Percentiles rank a stretch among this genome's conserved stretches.
Evolutionary conservation across 2,113 vertebrate genomes (phyloP).

Genomic region (Aleadryas rufinucha): DNA sequence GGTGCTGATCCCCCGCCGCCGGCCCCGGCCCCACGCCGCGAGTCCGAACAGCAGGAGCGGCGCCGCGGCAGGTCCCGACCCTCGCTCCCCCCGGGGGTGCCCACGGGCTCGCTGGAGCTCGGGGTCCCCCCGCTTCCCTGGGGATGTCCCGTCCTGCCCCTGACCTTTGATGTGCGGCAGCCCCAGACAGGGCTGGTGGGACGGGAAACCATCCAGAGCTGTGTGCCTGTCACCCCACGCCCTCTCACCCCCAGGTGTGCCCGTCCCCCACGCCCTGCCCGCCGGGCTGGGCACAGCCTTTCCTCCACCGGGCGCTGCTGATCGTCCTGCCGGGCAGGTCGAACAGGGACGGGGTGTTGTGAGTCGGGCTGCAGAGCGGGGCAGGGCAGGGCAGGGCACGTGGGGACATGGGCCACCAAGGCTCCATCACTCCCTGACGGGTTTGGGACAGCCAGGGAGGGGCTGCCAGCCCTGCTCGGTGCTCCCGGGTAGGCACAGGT

Average conservation of each 20-base stretch:
- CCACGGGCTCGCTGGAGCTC: fast-evolving
- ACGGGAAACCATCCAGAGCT: background rate
- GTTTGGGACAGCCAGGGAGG: background rate
- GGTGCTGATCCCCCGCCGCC: background rate
- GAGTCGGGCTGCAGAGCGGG: background rate
- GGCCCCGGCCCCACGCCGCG: too few species aligned
- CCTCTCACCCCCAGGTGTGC: background rate
- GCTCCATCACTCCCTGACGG: background rate
- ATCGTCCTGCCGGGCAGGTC: background rate
- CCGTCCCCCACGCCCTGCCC: background rate
- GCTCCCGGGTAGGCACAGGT: background rate
- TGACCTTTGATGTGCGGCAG: background rate
- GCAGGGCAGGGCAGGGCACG: background rate
- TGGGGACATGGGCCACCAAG: background rate
- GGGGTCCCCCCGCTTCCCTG: background rate
- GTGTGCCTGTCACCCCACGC: background rate
- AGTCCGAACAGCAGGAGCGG: fast-evolving
- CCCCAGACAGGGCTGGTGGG: background rate
- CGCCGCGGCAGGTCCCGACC: fast-evolving
- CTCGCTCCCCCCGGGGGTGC: too few species aligned
- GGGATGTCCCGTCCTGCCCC: background rate
- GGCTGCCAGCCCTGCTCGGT: background rate
- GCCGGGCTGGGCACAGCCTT: background rate
- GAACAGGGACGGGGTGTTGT: background rate
- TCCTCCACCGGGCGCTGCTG: background rate